Evolutionary conservation across 53 echinoderm and acorn worm genomes (phyloP), one percentile per base, ranked within the genome.

Genomic region (Zoroaster sp.): DNA sequence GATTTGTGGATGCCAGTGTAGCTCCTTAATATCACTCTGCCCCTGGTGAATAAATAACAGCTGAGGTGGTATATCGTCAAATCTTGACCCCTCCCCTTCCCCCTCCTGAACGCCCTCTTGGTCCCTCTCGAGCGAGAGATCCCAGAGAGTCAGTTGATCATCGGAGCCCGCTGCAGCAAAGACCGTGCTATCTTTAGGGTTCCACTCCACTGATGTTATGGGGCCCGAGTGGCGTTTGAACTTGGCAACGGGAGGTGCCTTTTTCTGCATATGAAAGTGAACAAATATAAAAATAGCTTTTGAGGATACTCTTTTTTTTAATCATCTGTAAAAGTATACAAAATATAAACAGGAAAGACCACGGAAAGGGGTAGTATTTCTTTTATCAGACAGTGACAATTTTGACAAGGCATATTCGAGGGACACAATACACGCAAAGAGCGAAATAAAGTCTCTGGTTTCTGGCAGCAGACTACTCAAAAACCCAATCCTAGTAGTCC

Each of bases 151-250:
- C 35, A 98, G 86, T 83, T 98, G 98, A 79, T 98, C 91, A 41
- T 98, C 98, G 0, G 95, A 89, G 9, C 98, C 98, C 1, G 93
- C 69, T 21, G 95, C 89, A 1, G 94, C 95, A 70, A 98, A 98
- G 69, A 98, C 95, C 9, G 98, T 98, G 63, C 90, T 92, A 85
- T 98, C 98, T 28, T 77, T 83, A 0, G 95, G 94, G 73, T 94
- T 92, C 98, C 97, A 98, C 73, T 95, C 98, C 45, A 98, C 91
- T 0, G 94, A 94, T 4, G 95, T 95, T 38, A 98, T 95, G 3
- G 98, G 98, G 1, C 91, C 98, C 2, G 98, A 91, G 91, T 98
- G 98, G 72, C 95, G 98, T 86, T 98, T 98, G 92, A 98, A 98
- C 76, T 96, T 98, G 42, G 98, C 98, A 0, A 98, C 93, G 4